phyloP scores from a whole-genome alignment of 2,888 invertebrate species.

The Craniophora ligustri region DNA sequence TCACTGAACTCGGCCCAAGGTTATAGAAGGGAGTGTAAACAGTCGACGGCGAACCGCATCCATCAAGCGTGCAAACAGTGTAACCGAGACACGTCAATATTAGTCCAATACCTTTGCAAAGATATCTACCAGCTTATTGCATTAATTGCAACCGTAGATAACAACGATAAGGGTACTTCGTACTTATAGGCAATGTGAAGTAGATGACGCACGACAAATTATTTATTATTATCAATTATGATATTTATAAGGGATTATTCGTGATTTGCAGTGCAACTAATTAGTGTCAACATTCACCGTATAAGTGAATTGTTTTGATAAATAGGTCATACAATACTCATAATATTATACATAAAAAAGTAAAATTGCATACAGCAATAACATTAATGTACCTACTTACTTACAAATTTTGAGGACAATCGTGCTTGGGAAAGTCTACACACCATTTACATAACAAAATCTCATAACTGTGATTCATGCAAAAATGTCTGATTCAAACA shows the following conservation, averaged over 20 bases:
- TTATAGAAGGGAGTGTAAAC: constrained; percentile 76
- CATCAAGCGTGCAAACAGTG: constrained; percentile 80
- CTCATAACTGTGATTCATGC: constrained; percentile 71
- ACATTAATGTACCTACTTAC: constrained; percentile 33
- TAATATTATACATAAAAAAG: constrained; percentile 8
- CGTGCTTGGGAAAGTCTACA: constrained; percentile 63
- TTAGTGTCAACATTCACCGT: constrained; percentile 5
- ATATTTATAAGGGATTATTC: constrained; percentile 15
- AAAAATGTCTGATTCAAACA: constrained; percentile 56
- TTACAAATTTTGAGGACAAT: constrained; percentile 55
- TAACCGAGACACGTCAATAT: constrained; percentile 77
- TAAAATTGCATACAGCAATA: constrained; percentile 24
- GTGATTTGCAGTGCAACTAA: neutral
- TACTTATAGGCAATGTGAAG: constrained; percentile 35
- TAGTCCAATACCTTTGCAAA: constrained; percentile 46
- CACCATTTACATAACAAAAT: constrained; percentile 67
- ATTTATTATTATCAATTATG: no score
- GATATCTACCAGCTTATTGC: constrained; percentile 51
- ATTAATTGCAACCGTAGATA: constrained; percentile 64
- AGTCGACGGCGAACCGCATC: constrained; percentile 71
- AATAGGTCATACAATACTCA: neutral
- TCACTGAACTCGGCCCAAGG: constrained; percentile 82
- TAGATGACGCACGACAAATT: constrained; percentile 45
- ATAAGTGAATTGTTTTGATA: constrained; percentile 5
- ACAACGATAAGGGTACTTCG: constrained; percentile 55